Conservation (phyloP, 2,113 vertebrate genomes). For the Lamprotornis superbus region DNA sequence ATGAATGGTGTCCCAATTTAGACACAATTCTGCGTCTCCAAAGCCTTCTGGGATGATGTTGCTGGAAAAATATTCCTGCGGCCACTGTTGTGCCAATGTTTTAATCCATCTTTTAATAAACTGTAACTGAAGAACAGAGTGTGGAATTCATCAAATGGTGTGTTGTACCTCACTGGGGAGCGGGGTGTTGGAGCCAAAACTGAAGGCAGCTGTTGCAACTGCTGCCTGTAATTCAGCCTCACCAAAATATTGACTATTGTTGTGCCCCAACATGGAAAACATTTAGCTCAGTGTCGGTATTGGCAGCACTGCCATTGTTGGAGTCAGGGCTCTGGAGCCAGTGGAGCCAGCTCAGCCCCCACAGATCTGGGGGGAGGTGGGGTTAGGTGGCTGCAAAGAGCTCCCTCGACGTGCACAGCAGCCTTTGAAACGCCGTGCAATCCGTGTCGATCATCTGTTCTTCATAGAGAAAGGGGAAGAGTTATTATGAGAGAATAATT, state of each 20-base stretch:
- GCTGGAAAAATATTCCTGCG: conserved; percentile 66
- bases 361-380: background rate
- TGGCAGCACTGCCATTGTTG: conserved; percentile 42
- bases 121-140: conserved; percentile 67
- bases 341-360: background rate
- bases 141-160: conserved; percentile 67
- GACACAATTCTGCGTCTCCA: conserved; percentile 18
- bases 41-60: conserved; percentile 60
- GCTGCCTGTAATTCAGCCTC: conserved; percentile 54
- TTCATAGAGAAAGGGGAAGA: conserved; percentile 61
- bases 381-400: background rate
- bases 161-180: conserved; percentile 63
- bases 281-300: conserved; percentile 49
- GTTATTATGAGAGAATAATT: conserved; percentile 71
- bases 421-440: background rate
- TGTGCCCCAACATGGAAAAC: conserved; percentile 56
- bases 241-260: conserved; percentile 70
- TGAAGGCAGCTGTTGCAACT: conserved; percentile 67
- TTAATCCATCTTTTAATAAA: conserved; percentile 77
- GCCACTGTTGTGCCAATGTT: conserved; percentile 67
- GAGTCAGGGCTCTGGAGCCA: conserved; percentile 18
- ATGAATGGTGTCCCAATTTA: conserved; percentile 51
- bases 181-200: conserved; percentile 52
- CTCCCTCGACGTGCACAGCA: background rate
- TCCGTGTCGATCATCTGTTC: conserved; percentile 60